Conservation (phyloP, 2,113 vertebrate species). For the Halichoerus grypus region DNA sequence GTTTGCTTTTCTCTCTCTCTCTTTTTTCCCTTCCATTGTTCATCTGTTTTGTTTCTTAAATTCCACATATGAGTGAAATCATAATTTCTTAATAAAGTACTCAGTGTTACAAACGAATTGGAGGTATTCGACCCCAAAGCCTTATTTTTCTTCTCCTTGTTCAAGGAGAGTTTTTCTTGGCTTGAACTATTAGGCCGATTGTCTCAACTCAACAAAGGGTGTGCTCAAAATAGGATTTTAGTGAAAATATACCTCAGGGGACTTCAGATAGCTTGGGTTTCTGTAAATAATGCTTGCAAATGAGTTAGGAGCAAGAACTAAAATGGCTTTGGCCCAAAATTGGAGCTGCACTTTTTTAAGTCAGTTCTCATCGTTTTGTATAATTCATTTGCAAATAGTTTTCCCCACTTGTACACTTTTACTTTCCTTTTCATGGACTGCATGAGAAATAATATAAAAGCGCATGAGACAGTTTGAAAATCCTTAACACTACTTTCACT, state of each 20-base stretch:
- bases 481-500: neutral
- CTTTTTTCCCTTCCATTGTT: neutral
- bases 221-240: slow-evolving; percentile 75
- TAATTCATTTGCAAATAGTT: neutral
- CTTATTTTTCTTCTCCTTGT: slow-evolving; percentile 59
- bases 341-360: neutral
- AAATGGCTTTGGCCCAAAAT: neutral
- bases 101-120: neutral
- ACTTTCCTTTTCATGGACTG: neutral
- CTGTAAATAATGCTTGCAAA: slow-evolving; percentile 12
- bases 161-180: slow-evolving; percentile 62
- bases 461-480: neutral
- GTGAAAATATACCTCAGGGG: slow-evolving; percentile 42
- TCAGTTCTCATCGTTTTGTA: neutral
- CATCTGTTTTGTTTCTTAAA: neutral
- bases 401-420: neutral
- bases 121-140: neutral
- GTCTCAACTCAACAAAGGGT: slow-evolving; percentile 72
- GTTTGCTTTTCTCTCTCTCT: neutral
- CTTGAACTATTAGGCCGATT: slow-evolving; percentile 65
- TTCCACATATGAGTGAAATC: neutral
- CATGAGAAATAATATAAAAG: neutral
- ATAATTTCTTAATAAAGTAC: neutral
- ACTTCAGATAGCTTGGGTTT: neutral
- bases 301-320: neutral